Base-by-base conservation (phyloP, 2,797 vertebrate species). In the Otolemur crassicaudatus region DNA sequence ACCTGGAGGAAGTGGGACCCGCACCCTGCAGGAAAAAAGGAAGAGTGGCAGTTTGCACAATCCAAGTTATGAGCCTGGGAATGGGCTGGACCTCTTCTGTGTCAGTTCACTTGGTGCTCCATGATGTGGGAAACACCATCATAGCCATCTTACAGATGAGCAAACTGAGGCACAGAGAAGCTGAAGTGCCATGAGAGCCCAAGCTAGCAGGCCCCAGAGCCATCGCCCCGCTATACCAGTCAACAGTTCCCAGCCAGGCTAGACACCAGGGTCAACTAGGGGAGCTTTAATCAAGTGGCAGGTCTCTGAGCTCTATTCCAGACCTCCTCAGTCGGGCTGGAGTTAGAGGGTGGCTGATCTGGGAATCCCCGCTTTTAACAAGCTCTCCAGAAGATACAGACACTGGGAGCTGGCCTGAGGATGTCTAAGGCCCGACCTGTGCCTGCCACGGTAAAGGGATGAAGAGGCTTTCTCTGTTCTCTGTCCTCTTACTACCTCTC, bases 61-160 rank as follows among this genome's bases (percentile, higher is more conserved):
- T 1, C 2, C 7, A 31, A 0, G 0, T 1, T 2, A 25, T 0
- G 56, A 34, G 77, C n/a, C 49, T 6, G 16, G 34, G 56, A 0
- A 11, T 0, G 20, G n/a, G 31, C 17, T 1, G 58, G 20, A 5
- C 43, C 12, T 19, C 2, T 3, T 46, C 27, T 3, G 3, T 31
- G 23, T 40, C 58, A 4, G 77, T 25, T 58, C 72, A 10, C 29
- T 9, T 2, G 34, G 23, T 37, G 67, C 73, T 7, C 23, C 13
- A 1, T 13, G 34, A 49, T 0, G 2, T 22, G 14, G 37, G 76
- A 0, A 3, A 29, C 37, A 8, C 19, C 6, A 3, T 29, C 34
- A 27, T 25, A 34, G 19, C 16, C 65, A 40, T 0, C 10, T 7
- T 11, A 29, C 11, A 70, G 79, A 61, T 0, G 40, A 69, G 67